These are phyloP conservation scores for Desmophyllum pertusum DNA, from an alignment of 92 coral and sea anemone species.

Conservation along the genomic window DNA sequence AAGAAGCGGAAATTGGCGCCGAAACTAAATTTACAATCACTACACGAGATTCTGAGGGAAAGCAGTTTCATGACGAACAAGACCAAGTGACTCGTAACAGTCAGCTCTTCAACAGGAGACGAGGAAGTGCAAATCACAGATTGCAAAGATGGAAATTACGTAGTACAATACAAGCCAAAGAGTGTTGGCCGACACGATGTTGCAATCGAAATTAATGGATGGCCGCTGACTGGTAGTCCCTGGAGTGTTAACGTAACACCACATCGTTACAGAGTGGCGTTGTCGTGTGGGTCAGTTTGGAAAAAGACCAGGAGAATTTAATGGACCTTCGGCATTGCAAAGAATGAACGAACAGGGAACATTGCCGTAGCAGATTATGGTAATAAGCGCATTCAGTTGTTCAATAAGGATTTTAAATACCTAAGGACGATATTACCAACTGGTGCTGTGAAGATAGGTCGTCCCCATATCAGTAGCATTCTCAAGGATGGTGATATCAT, in stretches of 20 bases:
- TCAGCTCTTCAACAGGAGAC: slow-evolving; percentile 16
- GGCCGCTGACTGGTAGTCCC: slow-evolving; percentile 52
- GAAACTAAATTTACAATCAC: too few species aligned
- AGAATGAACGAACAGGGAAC: slow-evolving; percentile 12
- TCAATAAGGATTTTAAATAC: not conserved
- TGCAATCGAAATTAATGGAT: slow-evolving; percentile 45
- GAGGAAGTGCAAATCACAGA: slow-evolving; percentile 33
- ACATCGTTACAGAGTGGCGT: not conserved
- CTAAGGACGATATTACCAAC: not conserved
- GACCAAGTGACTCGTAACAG: too few species aligned
- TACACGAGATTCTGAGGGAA: too few species aligned
- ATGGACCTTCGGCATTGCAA: slow-evolving; percentile 18
- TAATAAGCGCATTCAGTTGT: slow-evolving; percentile 12
- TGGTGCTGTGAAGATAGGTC: not conserved
- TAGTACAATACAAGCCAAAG: slow-evolving; percentile 42
- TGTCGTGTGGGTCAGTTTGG: not conserved
- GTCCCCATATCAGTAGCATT: slow-evolving; percentile 24
- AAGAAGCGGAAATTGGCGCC: too few species aligned
- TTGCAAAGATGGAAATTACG: slow-evolving; percentile 61
- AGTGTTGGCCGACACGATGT: slow-evolving; percentile 44
- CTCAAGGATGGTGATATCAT: slow-evolving; percentile 18
- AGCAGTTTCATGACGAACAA: too few species aligned
- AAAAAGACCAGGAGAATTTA: not conserved
- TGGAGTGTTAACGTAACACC: slow-evolving; percentile 51
- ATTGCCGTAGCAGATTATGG: slow-evolving; percentile 11